phyloP scores from a whole-genome alignment of 2,888 invertebrate genomes.

The Chydorus sphaericus region DNA sequence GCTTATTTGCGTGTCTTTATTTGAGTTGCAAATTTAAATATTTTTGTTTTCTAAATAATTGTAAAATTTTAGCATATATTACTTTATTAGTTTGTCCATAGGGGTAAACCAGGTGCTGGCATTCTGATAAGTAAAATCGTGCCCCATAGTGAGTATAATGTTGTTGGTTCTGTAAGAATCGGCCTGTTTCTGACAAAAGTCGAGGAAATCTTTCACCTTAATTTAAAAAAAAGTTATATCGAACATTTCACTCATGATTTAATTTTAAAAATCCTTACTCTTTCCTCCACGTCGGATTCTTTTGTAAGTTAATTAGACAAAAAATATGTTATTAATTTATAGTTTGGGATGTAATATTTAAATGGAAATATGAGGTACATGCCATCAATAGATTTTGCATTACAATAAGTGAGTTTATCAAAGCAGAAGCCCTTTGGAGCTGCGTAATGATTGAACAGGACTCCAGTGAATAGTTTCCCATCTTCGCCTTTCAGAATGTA shows the following conservation, averaged over 20 bases:
- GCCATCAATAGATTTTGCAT: constrained; percentile 17
- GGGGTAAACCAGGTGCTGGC: constrained; percentile 58
- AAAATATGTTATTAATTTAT: too few relatives aligned
- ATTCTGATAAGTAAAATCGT: constrained; percentile 72
- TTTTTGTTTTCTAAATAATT: too few relatives aligned
- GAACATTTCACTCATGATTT: background rate
- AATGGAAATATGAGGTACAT: constrained; percentile 11
- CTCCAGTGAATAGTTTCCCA: constrained; percentile 36
- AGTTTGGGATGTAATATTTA: too few relatives aligned
- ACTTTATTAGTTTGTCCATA: constrained; percentile 74
- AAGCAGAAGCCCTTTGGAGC: constrained; percentile 39
- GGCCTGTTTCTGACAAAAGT: constrained; percentile 24
- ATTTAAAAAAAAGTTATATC: background rate
- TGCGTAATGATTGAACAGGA: constrained; percentile 29
- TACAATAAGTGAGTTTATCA: constrained; percentile 35
- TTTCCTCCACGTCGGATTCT: constrained; percentile 16
- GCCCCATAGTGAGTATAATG: constrained; percentile 80
- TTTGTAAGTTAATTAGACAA: too few relatives aligned
- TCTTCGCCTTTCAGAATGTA: constrained; percentile 25
- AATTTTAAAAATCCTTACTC: constrained; percentile 1
- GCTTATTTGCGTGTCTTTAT: constrained; percentile 17
- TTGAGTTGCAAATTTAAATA: too few relatives aligned
- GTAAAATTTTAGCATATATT: constrained; percentile 20
- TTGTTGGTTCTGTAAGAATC: constrained; percentile 43
- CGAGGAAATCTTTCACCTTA: constrained; percentile 15